Base-by-base conservation (phyloP, 2,797 vertebrate genomes). In the Neoniphon sammara region DNA sequence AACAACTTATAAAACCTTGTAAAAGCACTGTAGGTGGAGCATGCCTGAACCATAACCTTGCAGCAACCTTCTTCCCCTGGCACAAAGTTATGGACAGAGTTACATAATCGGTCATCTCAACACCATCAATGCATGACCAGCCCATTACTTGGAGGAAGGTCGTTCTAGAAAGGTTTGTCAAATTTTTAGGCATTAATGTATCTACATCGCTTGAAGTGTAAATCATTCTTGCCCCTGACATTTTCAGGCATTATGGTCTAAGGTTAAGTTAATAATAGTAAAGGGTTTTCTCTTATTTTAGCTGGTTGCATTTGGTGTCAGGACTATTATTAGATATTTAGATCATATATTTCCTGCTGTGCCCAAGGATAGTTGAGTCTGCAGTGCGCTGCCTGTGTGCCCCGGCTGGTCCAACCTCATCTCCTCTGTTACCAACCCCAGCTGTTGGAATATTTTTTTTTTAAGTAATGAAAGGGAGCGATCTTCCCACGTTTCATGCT, bases 231-330 rank as follows among this genome's bases (percentile, higher is more conserved):
- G 27, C 60, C 60, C 70, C 8, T 73, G 74, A 75, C 54, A 71
- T 81, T 71, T 68, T 10, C 36, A 64, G 42, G 56, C 68, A 44
- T 83, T 69, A 39, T 18, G 34, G 58, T 65, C 30, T 8, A 64
- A 73, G 60, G 79, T 82, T 69, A 81, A 61, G 63, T 73, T 66
- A 81, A 70, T 55, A 80, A 27, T 10, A 76, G 77, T 80, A 77
- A 85, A 80, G 23, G 20, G 0, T 74, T 81, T 74, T 74, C 34
- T 83, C 73, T 89, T 75, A 64, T 66, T 77, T 78, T 87, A 82
- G 90, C 88, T 58, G 75, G 12, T 14, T 7, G 11, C 34, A 20
- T 65, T 60, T 50, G 49, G 55, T 46, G 54, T 18, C 60, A 50
- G 66, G 18, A 79, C 60, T 90, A 81, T 86, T 85, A 75, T 80